Evolutionary conservation across 2,797 vertebrate genomes (phyloP).

Genomic region (Spinibarbus caldwelli): DNA sequence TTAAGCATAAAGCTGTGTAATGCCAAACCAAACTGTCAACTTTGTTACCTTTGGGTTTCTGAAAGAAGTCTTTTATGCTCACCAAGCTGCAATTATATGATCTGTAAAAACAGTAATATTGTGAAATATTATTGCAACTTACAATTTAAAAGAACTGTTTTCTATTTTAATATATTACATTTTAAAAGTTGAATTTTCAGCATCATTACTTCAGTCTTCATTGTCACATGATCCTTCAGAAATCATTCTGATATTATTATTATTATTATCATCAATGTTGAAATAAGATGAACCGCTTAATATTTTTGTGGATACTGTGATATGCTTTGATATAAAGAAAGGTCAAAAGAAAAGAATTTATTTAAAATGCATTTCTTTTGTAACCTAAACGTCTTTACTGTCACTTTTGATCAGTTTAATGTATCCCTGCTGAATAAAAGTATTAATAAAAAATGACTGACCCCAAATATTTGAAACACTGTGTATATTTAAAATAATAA

Average conservation of each 20-base stretch:
- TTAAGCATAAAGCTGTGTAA: not conserved
- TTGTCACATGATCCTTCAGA: too few relatives aligned
- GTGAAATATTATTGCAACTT: constrained; percentile 2
- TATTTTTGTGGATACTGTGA: too few relatives aligned
- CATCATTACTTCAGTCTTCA: too few relatives aligned
- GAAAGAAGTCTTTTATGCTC: too few relatives aligned
- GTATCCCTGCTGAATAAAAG: not conserved
- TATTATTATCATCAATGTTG: too few relatives aligned
- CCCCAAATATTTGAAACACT: too few relatives aligned
- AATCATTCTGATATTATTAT: too few relatives aligned
- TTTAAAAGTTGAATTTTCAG: not conserved
- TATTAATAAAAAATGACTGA: not conserved
- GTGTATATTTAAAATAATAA: too few relatives aligned
- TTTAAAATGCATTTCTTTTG: not conserved
- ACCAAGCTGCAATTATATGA: not conserved
- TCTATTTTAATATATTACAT: not conserved
- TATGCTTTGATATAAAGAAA: too few relatives aligned
- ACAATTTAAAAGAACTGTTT: not conserved
- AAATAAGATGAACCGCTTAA: too few relatives aligned
- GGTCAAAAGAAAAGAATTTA: too few relatives aligned
- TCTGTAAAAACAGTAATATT: not conserved
- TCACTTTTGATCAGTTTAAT: not conserved
- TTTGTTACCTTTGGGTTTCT: not conserved
- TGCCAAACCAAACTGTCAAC: not conserved
- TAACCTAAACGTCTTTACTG: not conserved